These are phyloP conservation scores for Carterocephalus palaemon DNA, from an alignment of 2,888 invertebrate species.

Conservation along the genomic window DNA sequence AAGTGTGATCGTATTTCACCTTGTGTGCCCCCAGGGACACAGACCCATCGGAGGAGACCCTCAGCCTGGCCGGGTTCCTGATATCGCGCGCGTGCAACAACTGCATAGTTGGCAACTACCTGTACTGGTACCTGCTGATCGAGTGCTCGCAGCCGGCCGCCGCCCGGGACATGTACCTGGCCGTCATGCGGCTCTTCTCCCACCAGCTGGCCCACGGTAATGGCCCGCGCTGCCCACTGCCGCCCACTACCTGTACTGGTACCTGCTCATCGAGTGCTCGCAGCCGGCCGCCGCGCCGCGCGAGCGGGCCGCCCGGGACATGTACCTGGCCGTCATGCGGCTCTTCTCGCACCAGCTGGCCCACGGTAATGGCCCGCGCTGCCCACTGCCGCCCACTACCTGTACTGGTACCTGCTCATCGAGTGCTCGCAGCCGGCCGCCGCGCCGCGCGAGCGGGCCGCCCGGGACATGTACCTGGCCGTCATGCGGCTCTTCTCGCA, in stretches of 20 bases:
- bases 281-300: constrained; percentile 86
- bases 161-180: constrained; percentile 91
- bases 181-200: constrained; percentile 92
- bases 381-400: constrained; percentile 95
- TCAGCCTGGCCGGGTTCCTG: constrained; percentile 92
- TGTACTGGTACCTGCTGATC: constrained; percentile 97
- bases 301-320: constrained; percentile 86
- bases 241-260: constrained; percentile 99
- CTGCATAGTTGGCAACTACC: constrained; percentile 94
- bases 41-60: constrained; percentile 56
- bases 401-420: constrained; percentile 97
- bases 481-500: constrained; percentile 93
- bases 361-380: too few species aligned
- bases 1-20: too few species aligned
- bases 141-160: constrained; percentile 93
- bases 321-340: constrained; percentile 94
- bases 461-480: constrained; percentile 91
- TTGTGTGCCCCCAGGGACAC: constrained; percentile 27
- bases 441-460: too few species aligned
- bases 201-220: constrained; percentile 84
- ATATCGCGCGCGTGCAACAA: constrained; percentile 94
- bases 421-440: constrained; percentile 93
- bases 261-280: constrained; percentile 95
- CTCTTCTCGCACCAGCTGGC: constrained; percentile 87
- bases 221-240: too few species aligned